Conservation (phyloP, 2,797 vertebrate species). For the Lepilemur septentrionalis region DNA sequence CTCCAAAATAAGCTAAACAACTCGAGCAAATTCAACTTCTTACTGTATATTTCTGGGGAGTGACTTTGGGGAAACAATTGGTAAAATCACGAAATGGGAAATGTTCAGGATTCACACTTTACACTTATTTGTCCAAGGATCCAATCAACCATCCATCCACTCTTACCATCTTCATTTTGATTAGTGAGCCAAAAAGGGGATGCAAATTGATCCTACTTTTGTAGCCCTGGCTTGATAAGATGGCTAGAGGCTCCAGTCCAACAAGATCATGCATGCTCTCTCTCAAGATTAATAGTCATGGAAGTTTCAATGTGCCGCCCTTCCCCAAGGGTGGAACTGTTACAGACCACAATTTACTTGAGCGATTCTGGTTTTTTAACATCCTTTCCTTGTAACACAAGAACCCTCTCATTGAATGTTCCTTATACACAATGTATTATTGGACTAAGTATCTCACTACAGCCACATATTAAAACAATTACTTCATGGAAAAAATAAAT, state of each 20-base stretch:
- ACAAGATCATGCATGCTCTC: conserved; percentile 8
- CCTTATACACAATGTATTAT: neutral
- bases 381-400: conserved; percentile 63
- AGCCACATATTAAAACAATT: conserved; percentile 42
- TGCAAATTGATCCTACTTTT: neutral
- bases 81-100: conserved; percentile 51
- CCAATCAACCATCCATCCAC: neutral
- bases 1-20: conserved; percentile 27
- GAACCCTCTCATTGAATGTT: conserved; percentile 50
- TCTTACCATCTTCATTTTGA: conserved; percentile 16
- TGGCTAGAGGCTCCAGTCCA: conserved; percentile 38
- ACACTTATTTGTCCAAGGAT: neutral
- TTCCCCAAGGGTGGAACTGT: conserved; percentile 40
- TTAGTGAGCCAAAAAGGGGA: neutral
- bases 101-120: neutral
- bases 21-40: conserved; percentile 42
- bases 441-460: conserved; percentile 33
- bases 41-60: conserved; percentile 24
- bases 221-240: conserved; percentile 28
- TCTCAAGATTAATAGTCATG: conserved; percentile 62
- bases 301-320: conserved; percentile 55
- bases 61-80: neutral
- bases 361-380: conserved; percentile 29
- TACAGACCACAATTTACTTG: conserved; percentile 62
- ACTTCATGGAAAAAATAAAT: conserved; percentile 4